These are phyloP conservation scores for Thecocarcelia acutangulata DNA, from an alignment of 2,888 invertebrate species.

Conservation along the genomic window DNA sequence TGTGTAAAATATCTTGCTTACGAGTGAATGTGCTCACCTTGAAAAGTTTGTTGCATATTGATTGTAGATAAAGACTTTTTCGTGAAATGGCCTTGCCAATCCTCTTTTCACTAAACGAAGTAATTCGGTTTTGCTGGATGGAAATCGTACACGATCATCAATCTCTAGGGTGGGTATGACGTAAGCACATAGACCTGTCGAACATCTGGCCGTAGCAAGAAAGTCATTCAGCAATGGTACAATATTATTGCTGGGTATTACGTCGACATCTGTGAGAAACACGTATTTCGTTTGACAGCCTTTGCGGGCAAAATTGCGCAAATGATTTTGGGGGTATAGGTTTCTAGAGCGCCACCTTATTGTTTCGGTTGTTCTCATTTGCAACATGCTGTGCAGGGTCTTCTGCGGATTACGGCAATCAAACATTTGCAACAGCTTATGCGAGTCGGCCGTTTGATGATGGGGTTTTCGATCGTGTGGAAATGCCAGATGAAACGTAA, in stretches of 20 bases:
- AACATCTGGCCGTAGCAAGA: slow-evolving; percentile 83
- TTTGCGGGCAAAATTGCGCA: slow-evolving; percentile 92
- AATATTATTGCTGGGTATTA: slow-evolving; percentile 90
- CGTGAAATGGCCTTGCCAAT: slow-evolving; percentile 93
- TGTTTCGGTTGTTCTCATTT: slow-evolving; percentile 84
- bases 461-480: slow-evolving; percentile 82
- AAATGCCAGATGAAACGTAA: slow-evolving; percentile 89
- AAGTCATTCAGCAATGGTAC: slow-evolving; percentile 88
- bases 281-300: slow-evolving; percentile 91
- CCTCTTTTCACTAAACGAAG: slow-evolving; percentile 89
- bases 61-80: slow-evolving; percentile 95
- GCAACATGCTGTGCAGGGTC: slow-evolving; percentile 84
- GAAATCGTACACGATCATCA: slow-evolving; percentile 89
- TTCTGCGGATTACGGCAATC: slow-evolving; percentile 88
- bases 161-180: slow-evolving; percentile 95
- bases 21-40: slow-evolving; percentile 83
- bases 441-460: slow-evolving; percentile 83
- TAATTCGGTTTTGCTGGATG: slow-evolving; percentile 90
- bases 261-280: slow-evolving; percentile 93
- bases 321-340: slow-evolving; percentile 94
- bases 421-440: slow-evolving; percentile 84
- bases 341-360: slow-evolving; percentile 88
- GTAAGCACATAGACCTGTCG: slow-evolving; percentile 87
- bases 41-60: slow-evolving; percentile 95
- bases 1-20: slow-evolving; percentile 36